Base-by-base conservation (phyloP, 2,888 invertebrate genomes). In the Acheta domesticus region DNA sequence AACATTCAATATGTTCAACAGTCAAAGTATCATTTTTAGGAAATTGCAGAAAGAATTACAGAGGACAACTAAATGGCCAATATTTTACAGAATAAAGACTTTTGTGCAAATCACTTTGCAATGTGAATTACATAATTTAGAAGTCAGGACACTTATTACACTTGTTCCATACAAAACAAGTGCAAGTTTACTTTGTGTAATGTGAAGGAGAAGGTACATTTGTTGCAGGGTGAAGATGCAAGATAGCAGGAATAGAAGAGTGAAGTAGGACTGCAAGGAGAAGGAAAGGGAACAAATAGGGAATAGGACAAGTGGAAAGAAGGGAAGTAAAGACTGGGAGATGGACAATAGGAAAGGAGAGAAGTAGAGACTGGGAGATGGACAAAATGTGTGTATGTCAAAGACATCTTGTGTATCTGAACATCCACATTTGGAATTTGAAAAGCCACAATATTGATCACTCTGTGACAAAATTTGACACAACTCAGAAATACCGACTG, bases 1-100 rank as follows among this genome's bases (percentile, higher is more conserved):
- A 19, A 62, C 62, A 62, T 62, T 62, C 62, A 62, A 62, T 62
- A 62, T 62, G n/a, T 62, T 62, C 62, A 62, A 62, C 62, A 62
- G 62, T 62, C 62, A 62, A 62, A 62, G n/a, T 19, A 62, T 62
- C 14, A n/a, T 62, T 62, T n/a, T n/a, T 62, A 62, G 62, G 62
- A 62, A 62, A 62, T 62, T 19, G 62, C 62, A 62, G 62, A 16
- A 62, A 62, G 62, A 19, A 62, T 19, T n/a, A 62, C 16, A 62
- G 16, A 62, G 62, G 62, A 19, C 14, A 62, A 62, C 62, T n/a
- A 62, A 62, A 62, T n/a, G 14, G 62, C 62, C n/a, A 19, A 62
- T 62, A n/a, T 62, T 62, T 62, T 62, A n/a, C n/a, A 19, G 14
- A 19, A 14, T 19, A 62, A 14, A 19, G 62, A 62, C 16, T 62